phyloP scores from a whole-genome alignment of 2,888 invertebrate genomes.

The Candidula unifasciata region DNA sequence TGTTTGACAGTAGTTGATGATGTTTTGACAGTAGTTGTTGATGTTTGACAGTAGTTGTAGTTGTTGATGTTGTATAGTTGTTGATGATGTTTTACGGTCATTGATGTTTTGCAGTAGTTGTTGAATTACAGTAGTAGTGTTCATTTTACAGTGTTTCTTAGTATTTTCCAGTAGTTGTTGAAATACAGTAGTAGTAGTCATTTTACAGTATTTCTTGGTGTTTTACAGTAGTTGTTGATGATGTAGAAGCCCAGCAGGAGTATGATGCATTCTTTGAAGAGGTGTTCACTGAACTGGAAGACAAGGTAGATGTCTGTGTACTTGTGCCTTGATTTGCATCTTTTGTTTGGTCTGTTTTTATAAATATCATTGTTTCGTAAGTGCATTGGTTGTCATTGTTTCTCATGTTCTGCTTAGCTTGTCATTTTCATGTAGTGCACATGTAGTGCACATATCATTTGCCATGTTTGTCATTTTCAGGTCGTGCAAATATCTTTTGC shows the following conservation, averaged over 20 bases:
- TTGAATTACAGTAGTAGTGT: not conserved
- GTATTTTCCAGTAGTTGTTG: not conserved
- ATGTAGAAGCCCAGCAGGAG: slow-evolving; percentile 99
- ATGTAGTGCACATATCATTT: too few relatives aligned
- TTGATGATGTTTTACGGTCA: not conserved
- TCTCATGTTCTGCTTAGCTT: not conserved
- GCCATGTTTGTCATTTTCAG: too few relatives aligned
- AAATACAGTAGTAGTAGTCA: too few relatives aligned
- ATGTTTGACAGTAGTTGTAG: not conserved
- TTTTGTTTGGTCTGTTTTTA: not conserved
- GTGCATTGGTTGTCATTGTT: not conserved
- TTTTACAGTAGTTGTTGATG: slow-evolving; percentile 80
- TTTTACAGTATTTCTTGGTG: not conserved
- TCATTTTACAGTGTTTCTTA: not conserved
- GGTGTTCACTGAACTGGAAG: slow-evolving; percentile 98
- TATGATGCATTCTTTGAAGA: slow-evolving; percentile 99
- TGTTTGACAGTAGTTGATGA: too few relatives aligned
- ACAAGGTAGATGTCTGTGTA: slow-evolving; percentile 82
- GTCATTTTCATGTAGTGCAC: not conserved
- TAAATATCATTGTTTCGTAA: not conserved
- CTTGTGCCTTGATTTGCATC: not conserved
- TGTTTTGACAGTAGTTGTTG: not conserved
- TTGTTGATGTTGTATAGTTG: not conserved
- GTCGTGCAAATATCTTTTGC: too few relatives aligned
- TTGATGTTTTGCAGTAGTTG: not conserved